These are phyloP conservation scores for Hirtodrosophila trivittata DNA, from an alignment of 2,888 invertebrate species.

Conservation along the genomic window DNA sequence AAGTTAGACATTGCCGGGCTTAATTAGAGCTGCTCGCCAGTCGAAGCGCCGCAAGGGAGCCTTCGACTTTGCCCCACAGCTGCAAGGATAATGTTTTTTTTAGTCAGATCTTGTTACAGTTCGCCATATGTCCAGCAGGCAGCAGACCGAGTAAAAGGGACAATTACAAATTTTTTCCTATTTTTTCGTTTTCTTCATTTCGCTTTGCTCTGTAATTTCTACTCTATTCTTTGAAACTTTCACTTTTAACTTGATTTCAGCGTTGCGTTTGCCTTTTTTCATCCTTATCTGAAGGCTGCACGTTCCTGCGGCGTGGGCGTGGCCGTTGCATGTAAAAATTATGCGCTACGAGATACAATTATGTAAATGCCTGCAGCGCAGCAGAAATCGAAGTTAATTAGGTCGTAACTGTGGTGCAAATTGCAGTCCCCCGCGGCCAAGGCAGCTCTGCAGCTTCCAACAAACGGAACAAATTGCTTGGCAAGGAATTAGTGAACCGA, in stretches of 20 bases:
- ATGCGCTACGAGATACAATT: slow-evolving; percentile 69
- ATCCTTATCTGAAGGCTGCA: slow-evolving; percentile 28
- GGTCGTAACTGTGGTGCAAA: slow-evolving; percentile 69
- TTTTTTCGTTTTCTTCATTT: slow-evolving; percentile 29
- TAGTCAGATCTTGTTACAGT: slow-evolving; percentile 40
- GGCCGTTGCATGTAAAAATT: slow-evolving; percentile 53
- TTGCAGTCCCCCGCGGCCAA: slow-evolving; percentile 41
- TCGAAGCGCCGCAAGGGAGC: slow-evolving; percentile 25
- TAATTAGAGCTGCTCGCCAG: slow-evolving; percentile 59
- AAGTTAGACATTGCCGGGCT: slow-evolving; percentile 60
- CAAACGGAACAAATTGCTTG: slow-evolving; percentile 49
- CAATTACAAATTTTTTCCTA: slow-evolving; percentile 54
- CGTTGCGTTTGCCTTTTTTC: slow-evolving; percentile 22
- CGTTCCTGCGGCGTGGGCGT: slow-evolving; percentile 25
- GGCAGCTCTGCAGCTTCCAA: slow-evolving; percentile 15
- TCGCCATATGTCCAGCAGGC: slow-evolving; percentile 60
- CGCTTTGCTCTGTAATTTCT: slow-evolving; percentile 52
- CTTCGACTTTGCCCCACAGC: slow-evolving; percentile 16
- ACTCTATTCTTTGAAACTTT: slow-evolving; percentile 50
- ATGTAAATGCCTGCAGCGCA: slow-evolving; percentile 70
- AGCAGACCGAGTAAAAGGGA: slow-evolving; percentile 41
- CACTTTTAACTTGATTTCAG: slow-evolving; percentile 61
- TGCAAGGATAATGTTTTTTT: slow-evolving; percentile 16
- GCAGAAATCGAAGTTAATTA: slow-evolving; percentile 75
- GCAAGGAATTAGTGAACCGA: slow-evolving; percentile 61